Conservation (phyloP, 2,888 invertebrate species). For the Silvanus unidentatus region DNA sequence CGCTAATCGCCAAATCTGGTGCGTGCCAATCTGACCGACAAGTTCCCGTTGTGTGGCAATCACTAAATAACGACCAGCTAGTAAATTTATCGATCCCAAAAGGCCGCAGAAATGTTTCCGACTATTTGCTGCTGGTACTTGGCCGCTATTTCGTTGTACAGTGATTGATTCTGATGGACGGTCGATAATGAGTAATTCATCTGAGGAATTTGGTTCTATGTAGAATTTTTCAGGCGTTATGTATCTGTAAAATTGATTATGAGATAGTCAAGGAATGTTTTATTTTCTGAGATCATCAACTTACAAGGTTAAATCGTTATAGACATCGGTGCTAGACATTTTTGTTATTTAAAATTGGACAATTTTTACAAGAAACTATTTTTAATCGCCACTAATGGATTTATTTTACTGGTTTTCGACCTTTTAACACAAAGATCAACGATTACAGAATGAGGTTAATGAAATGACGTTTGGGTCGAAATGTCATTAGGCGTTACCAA, state of each 20-base stretch:
- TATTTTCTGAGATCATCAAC: conserved; percentile 16
- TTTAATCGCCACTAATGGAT: too few relatives aligned
- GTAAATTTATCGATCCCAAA: conserved; percentile 74
- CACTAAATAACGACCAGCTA: conserved; percentile 82
- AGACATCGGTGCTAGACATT: conserved; percentile 31
- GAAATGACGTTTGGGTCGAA: too few relatives aligned
- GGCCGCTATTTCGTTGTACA: conserved; percentile 47
- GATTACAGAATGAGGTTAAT: too few relatives aligned
- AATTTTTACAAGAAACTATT: too few relatives aligned
- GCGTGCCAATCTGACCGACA: conserved; percentile 76
- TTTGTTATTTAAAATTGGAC: too few relatives aligned
- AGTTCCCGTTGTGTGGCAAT: conserved; percentile 78
- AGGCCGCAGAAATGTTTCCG: conserved; percentile 77
- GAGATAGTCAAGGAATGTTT: background rate
- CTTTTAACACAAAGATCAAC: too few relatives aligned
- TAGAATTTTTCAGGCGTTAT: conserved; percentile 86
- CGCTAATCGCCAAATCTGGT: conserved; percentile 71
- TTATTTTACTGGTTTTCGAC: too few relatives aligned
- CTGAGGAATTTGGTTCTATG: conserved; percentile 71
- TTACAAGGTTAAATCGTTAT: conserved; percentile 35
- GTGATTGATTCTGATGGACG: conserved; percentile 51
- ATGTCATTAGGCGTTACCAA: too few relatives aligned
- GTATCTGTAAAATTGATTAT: conserved; percentile 53
- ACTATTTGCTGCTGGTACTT: conserved; percentile 57
- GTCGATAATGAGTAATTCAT: conserved; percentile 78